Evolutionary conservation across 2,113 vertebrate species (phyloP), one percentile per base, ranked within the genome.

Genomic region (Tursiops truncatus): DNA sequence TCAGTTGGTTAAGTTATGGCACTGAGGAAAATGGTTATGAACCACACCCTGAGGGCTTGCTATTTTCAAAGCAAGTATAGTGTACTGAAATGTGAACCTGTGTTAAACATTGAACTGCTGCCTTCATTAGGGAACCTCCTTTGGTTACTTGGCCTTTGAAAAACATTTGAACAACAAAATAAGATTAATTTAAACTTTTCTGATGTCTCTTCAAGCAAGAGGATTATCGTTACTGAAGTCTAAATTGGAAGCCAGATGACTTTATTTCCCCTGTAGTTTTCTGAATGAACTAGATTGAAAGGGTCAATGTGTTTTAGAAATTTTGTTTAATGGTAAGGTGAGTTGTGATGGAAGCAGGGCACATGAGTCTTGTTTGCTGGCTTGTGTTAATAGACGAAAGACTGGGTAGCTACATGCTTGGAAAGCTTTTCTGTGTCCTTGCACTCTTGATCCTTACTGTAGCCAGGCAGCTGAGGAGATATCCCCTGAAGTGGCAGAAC

Each of bases 401-500:
- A 93, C 23, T 1, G 50, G 76, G 56, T 47, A 60, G 17, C 70
- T 93, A 47, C 50, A n/a, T 1, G 33, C 86, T 94, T 33, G 91
- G 97, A 63, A 71, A 47, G 36, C 85, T 20, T 79, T 74, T 88
- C 91, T 71, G 41, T 94, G 96, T 85, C 91, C 77, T 33, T 81
- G 85, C 36, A 71, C 50, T 85, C 91, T 87, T 93, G 31, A 58
- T 96, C 95, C 88, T 97, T 71, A 36, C 25, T 20, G 1, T 81
- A 74, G 95, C 95, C 94, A 96, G 97, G 98, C 98, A 98, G 97
- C 96, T 92, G 97, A 98, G 98, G 98, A 92, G 98, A 98, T 85
- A 13, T 98, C 98, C 98, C 98, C 98, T 98, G 80, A 96, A 98
- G 98, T 98, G 98, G 95, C 98, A 89, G 80, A 81, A 77, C 95